Percentiles rank a stretch among this genome's conserved stretches.
Evolutionary conservation across 1,140 invertebrate species (phyloP).

Genomic region (Ostrea edulis): DNA sequence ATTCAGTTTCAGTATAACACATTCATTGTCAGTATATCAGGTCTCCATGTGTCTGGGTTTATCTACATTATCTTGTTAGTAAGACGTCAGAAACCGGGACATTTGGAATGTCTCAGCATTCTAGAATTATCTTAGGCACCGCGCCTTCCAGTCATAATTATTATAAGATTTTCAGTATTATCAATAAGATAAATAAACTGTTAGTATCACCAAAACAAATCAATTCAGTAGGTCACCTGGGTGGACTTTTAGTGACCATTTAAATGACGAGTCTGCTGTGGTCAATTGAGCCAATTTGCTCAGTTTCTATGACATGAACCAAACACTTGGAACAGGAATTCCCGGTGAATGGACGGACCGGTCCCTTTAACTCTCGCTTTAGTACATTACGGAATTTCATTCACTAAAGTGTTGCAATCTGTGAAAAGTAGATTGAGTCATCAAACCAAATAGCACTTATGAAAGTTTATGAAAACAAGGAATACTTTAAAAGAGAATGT

Average conservation of each 20-base stretch:
- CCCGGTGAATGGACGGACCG: not conserved
- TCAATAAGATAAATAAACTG: conserved; percentile 1
- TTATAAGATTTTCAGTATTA: not conserved
- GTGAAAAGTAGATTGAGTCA: conserved; percentile 13
- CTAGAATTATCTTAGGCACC: not conserved
- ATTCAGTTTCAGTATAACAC: too few species aligned
- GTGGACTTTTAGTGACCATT: not conserved
- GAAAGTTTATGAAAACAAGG: conserved; percentile 4
- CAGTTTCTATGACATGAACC: conserved; percentile 21
- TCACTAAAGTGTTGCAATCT: conserved; percentile 12
- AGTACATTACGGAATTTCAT: not conserved
- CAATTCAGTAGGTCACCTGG: not conserved
- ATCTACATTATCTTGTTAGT: too few species aligned
- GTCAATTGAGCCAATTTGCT: not conserved
- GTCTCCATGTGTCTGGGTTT: too few species aligned
- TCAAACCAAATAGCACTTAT: not conserved
- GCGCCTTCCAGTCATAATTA: not conserved
- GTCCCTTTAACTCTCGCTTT: not conserved
- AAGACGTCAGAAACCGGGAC: not conserved
- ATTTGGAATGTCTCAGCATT: not conserved
- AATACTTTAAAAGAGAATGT: not conserved
- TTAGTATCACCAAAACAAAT: conserved; percentile 31
- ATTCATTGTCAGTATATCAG: too few species aligned
- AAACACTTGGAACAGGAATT: conserved; percentile 1
- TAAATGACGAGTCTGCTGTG: not conserved